Percentiles rank a stretch among this genome's conserved stretches.
These are phyloP conservation scores for Neocrepidodera transversa DNA, from an alignment of 2,888 invertebrate species.

Conservation along the genomic window DNA sequence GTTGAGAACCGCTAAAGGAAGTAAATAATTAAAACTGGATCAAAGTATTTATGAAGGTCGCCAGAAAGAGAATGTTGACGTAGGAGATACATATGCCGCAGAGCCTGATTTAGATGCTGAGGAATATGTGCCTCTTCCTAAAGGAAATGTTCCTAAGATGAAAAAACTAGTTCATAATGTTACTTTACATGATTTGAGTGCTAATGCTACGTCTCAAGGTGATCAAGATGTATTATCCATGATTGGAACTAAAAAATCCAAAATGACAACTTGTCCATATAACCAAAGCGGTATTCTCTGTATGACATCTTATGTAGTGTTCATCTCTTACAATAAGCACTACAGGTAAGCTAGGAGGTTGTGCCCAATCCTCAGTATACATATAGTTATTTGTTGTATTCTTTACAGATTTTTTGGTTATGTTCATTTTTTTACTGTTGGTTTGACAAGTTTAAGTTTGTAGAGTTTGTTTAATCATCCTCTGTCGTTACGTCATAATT, in stretches of 20 bases:
- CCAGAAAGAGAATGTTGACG: constrained; percentile 96
- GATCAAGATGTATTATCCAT: constrained; percentile 97
- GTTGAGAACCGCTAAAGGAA: constrained; percentile 96
- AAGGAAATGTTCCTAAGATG: constrained; percentile 99
- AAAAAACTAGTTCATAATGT: constrained; percentile 91
- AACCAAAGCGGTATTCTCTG: no score
- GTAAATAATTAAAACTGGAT: constrained; percentile 96
- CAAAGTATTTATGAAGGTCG: constrained; percentile 97
- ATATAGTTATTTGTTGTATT: no score
- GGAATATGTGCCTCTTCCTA: constrained; percentile 98
- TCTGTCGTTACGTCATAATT: no score
- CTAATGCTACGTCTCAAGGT: constrained; percentile 97
- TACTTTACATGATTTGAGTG: constrained; percentile 95
- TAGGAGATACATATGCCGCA: constrained; percentile 97
- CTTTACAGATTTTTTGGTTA: no score
- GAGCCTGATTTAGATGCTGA: constrained; percentile 99
- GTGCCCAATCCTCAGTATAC: no score
- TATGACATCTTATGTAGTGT: no score
- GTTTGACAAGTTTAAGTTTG: no score
- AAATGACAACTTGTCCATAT: no score
- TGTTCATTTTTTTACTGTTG: no score
- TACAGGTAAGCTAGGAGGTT: no score
- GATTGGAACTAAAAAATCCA: constrained; percentile 98
- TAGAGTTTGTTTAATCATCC: no score
- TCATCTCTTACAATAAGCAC: no score